These are phyloP conservation scores for Trachelus iudaicus DNA, from an alignment of 2,888 invertebrate species.

Conservation along the genomic window DNA sequence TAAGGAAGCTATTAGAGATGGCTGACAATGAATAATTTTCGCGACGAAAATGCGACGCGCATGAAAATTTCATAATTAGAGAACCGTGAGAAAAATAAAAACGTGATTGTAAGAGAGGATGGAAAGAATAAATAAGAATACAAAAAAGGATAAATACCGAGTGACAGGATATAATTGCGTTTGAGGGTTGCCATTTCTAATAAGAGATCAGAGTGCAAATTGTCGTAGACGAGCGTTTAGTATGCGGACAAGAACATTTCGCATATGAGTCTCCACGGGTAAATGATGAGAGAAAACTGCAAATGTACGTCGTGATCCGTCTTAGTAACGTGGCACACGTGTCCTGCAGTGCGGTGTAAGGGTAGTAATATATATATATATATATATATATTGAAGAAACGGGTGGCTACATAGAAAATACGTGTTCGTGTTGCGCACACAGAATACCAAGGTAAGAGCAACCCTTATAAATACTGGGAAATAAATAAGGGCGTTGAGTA, in stretches of 20 bases:
- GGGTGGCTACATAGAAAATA: background rate
- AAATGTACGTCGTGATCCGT: constrained; percentile 3
- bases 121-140: background rate
- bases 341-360: background rate
- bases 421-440: background rate
- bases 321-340: constrained; percentile 1
- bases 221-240: background rate
- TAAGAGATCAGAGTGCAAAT: background rate
- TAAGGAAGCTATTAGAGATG: constrained; percentile 35
- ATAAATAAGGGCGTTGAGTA: too few species aligned
- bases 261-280: background rate
- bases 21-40: constrained; percentile 32
- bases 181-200: too few species aligned
- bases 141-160: background rate
- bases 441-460: too few species aligned
- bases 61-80: background rate
- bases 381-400: too few species aligned
- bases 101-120: background rate
- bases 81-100: constrained; percentile 1
- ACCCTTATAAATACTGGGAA: too few species aligned
- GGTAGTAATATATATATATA: too few species aligned
- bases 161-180: too few species aligned
- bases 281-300: constrained; percentile 3
- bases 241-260: background rate
- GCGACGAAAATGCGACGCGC: constrained; percentile 14